phyloP scores from a whole-genome alignment of 2,797 vertebrate species.

The Numenius phaeopus region DNA sequence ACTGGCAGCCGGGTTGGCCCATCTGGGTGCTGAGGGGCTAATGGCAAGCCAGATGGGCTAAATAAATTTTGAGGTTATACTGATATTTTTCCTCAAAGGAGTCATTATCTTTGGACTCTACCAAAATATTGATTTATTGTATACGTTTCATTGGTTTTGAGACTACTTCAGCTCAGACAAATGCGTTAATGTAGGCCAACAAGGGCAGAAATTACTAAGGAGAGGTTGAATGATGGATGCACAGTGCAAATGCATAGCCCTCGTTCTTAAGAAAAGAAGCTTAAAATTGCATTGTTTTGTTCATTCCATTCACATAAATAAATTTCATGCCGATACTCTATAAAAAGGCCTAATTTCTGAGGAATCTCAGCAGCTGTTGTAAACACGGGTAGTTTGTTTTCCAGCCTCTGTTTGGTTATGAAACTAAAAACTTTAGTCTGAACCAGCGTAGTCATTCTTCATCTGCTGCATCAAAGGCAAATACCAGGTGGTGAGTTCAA shows the following conservation, averaged over 20 bases:
- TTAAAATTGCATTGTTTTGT: not conserved
- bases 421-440: not conserved
- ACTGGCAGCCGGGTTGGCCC: not conserved
- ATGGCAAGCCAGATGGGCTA: not conserved
- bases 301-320: not conserved
- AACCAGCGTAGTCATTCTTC: not conserved
- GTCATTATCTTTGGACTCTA: not conserved
- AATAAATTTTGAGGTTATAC: not conserved
- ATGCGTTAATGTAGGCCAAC: not conserved
- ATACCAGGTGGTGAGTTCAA: not conserved
- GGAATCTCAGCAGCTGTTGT: not conserved
- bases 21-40: not conserved
- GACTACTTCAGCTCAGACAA: not conserved
- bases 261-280: not conserved
- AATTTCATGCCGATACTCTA: not conserved
- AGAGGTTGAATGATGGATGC: not conserved
- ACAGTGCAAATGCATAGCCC: not conserved
- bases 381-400: not conserved
- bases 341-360: not conserved
- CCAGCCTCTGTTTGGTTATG: not conserved
- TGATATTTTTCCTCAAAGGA: not conserved
- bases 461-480: not conserved
- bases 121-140: not conserved
- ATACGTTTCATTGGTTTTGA: not conserved
- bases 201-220: not conserved